Evolutionary conservation across 2,797 vertebrate species (phyloP).

Genomic region (Gorsachius magnificus): DNA sequence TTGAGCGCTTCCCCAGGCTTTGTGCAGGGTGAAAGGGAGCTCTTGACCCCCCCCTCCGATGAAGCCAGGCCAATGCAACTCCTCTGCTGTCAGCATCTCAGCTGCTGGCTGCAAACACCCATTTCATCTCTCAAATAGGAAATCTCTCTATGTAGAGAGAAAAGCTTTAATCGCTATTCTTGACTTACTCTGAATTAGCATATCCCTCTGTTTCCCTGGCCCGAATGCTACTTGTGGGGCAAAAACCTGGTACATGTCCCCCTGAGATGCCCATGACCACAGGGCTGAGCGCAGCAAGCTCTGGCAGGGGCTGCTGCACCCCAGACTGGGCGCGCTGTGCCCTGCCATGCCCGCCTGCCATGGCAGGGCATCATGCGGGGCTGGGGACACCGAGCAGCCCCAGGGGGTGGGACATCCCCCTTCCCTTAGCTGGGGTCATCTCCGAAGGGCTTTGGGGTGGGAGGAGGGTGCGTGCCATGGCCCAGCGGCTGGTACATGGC

Average conservation of each 20-base stretch:
- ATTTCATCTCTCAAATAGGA: too few relatives aligned
- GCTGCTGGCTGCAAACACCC: background rate
- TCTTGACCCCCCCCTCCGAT: background rate
- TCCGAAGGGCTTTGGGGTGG: background rate
- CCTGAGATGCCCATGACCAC: background rate
- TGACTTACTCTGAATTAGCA: background rate
- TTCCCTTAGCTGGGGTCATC: background rate
- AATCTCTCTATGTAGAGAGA: background rate
- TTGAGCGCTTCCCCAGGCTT: background rate
- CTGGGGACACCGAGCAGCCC: background rate
- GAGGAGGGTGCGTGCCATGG: background rate
- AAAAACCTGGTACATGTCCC: background rate
- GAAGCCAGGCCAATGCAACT: background rate
- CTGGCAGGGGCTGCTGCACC: background rate
- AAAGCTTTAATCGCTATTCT: background rate
- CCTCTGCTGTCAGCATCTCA: background rate
- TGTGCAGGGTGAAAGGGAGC: background rate
- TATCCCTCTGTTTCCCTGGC: background rate
- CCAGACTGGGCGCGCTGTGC: fast-evolving
- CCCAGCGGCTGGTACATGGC: background rate
- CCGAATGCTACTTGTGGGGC: fast-evolving
- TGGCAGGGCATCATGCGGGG: fast-evolving
- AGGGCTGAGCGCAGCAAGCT: background rate
- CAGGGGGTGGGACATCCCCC: background rate
- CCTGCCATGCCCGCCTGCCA: fast-evolving